These are phyloP conservation scores for Hyperoplus immaculatus DNA, from an alignment of 2,797 vertebrate genomes.

Conservation along the genomic window DNA sequence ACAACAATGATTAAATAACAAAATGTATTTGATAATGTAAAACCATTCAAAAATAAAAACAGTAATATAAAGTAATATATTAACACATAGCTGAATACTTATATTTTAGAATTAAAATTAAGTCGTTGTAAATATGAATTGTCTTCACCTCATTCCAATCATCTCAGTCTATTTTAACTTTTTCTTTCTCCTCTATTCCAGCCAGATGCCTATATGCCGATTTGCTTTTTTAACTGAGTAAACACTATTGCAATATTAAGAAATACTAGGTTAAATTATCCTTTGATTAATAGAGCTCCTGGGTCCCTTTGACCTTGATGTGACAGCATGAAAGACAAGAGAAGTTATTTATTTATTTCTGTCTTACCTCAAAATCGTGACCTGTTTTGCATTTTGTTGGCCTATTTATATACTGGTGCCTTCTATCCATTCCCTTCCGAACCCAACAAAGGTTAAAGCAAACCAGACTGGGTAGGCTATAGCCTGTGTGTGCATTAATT, in stretches of 20 bases:
- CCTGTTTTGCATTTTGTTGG: constrained; percentile 16
- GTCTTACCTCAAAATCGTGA: constrained; percentile 14
- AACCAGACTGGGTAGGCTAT: background rate
- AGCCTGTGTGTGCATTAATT: constrained; percentile 12
- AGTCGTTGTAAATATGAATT: constrained; percentile 7
- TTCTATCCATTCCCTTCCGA: constrained; percentile 30
- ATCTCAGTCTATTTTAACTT: background rate
- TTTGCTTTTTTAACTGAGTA: constrained; percentile 22
- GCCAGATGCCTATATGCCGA: background rate
- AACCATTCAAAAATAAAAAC: background rate
- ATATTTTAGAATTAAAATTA: background rate
- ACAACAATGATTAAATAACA: constrained; percentile 30
- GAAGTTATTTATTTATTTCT: constrained; percentile 1
- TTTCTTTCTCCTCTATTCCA: background rate
- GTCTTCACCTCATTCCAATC: constrained; percentile 2
- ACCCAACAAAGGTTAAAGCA: constrained; percentile 1
- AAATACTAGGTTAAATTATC: constrained; percentile 10
- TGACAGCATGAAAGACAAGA: constrained; percentile 2
- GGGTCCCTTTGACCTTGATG: background rate
- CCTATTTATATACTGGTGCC: constrained; percentile 43
- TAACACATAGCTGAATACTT: background rate
- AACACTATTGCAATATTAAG: background rate
- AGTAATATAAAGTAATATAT: constrained; percentile 15
- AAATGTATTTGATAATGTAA: background rate
- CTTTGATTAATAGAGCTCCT: constrained; percentile 8